phyloP scores from a whole-genome alignment of 1,140 invertebrate genomes.

The Propsilocerus akamusi region DNA sequence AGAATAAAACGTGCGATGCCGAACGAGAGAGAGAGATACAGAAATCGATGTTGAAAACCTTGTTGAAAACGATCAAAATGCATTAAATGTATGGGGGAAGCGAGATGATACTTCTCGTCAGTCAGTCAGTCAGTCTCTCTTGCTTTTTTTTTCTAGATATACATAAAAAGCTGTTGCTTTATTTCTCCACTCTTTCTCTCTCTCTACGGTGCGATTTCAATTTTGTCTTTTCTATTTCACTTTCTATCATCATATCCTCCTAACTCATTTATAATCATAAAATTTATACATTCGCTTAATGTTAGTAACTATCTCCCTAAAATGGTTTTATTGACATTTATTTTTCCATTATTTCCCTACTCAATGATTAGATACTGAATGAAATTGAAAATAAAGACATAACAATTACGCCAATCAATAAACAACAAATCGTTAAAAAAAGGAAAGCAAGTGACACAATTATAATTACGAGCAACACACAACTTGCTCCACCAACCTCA shows the following conservation, averaged over 20 bases:
- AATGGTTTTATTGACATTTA: no score
- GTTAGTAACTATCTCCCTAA: no score
- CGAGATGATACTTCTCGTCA: not conserved
- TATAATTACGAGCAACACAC: not conserved
- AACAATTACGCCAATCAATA: not conserved
- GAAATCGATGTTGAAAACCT: not conserved
- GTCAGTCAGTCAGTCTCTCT: not conserved
- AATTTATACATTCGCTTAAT: no score
- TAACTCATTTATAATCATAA: no score
- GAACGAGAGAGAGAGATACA: not conserved
- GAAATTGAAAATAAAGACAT: constrained; percentile 1
- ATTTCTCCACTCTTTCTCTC: not conserved
- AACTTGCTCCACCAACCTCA: not conserved
- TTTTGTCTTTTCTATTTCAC: not conserved
- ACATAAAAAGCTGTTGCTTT: not conserved
- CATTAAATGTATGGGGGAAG: no score
- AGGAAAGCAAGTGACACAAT: not conserved
- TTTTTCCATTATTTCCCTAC: not conserved
- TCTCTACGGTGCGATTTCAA: not conserved
- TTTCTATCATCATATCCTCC: not conserved
- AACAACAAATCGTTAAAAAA: not conserved
- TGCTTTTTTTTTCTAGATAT: no score
- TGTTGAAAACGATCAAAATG: not conserved
- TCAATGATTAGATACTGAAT: not conserved
- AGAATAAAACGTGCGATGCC: no score